These are phyloP conservation scores for Oceanites oceanicus DNA, from an alignment of 2,113 vertebrate species.

Conservation along the genomic window DNA sequence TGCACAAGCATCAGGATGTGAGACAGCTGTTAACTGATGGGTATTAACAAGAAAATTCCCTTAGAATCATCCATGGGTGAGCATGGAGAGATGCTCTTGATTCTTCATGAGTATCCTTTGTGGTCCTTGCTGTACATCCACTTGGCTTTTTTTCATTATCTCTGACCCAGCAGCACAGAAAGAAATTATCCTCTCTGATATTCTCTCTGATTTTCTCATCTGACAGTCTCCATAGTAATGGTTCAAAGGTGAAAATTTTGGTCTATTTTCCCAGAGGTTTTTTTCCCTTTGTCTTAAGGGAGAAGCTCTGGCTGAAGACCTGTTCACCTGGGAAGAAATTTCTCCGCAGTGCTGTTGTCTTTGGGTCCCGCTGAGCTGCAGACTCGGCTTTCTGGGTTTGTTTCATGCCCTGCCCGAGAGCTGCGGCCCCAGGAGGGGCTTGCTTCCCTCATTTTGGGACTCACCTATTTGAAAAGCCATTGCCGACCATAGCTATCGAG, in stretches of 20 bases:
- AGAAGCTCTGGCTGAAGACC: not conserved
- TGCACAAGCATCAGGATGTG: not conserved
- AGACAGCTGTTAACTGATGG: not conserved
- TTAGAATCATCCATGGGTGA: not conserved
- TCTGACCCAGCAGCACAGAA: not conserved
- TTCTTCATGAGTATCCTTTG: not conserved
- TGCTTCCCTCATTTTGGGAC: not conserved
- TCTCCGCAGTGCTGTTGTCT: not conserved
- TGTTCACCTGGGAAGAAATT: not conserved
- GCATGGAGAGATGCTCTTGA: not conserved
- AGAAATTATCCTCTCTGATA: not conserved
- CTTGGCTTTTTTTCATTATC: not conserved
- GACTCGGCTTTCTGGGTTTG: not conserved
- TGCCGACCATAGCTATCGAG: not conserved
- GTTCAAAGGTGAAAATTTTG: not conserved
- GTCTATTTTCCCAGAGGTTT: not conserved
- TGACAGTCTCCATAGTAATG: not conserved
- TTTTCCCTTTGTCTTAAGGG: not conserved
- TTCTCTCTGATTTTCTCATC: not conserved
- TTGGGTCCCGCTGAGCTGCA: not conserved
- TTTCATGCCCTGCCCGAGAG: not conserved
- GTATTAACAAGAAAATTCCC: not conserved
- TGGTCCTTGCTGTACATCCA: not conserved
- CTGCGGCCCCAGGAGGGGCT: not conserved
- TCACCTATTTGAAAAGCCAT: not conserved